These are phyloP conservation scores for Amblyjoppa proteus DNA, from an alignment of 2,888 invertebrate species.

Conservation along the genomic window DNA sequence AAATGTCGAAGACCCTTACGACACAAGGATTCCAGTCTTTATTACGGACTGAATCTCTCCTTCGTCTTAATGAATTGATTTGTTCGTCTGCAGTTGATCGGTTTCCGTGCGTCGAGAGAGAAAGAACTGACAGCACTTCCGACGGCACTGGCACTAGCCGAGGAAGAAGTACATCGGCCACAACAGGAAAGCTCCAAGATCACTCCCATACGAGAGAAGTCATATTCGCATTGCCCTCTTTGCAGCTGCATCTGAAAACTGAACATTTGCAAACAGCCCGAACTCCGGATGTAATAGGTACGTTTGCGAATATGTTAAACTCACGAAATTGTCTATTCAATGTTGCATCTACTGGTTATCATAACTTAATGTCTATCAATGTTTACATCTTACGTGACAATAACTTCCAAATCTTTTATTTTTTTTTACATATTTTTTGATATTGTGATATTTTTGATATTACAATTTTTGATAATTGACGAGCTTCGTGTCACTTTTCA, in stretches of 20 bases:
- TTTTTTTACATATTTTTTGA: background rate
- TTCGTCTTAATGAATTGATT: conserved; percentile 3
- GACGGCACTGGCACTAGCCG: conserved; percentile 83
- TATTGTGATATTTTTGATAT: background rate
- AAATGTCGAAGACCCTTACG: too few relatives aligned
- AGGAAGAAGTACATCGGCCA: conserved; percentile 85
- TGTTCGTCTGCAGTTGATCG: conserved; percentile 91
- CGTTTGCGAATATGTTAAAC: conserved; percentile 33
- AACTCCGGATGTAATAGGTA: conserved; percentile 90
- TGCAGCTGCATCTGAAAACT: conserved; percentile 97
- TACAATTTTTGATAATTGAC: background rate
- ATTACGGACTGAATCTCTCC: background rate
- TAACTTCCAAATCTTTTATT: conserved; percentile 16
- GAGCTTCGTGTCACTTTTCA: conserved; percentile 37
- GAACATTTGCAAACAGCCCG: conserved; percentile 93
- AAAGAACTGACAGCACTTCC: conserved; percentile 86
- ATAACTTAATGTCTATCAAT: conserved; percentile 48
- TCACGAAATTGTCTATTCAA: conserved; percentile 24
- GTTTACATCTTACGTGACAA: conserved; percentile 15
- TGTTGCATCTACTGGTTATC: conserved; percentile 57
- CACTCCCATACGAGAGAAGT: conserved; percentile 95
- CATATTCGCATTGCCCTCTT: conserved; percentile 97
- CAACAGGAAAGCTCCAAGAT: conserved; percentile 89
- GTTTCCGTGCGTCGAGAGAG: conserved; percentile 95
- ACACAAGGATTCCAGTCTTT: too few relatives aligned